These are phyloP conservation scores for Indicator indicator DNA, from an alignment of 2,113 vertebrate species.

Conservation along the genomic window DNA sequence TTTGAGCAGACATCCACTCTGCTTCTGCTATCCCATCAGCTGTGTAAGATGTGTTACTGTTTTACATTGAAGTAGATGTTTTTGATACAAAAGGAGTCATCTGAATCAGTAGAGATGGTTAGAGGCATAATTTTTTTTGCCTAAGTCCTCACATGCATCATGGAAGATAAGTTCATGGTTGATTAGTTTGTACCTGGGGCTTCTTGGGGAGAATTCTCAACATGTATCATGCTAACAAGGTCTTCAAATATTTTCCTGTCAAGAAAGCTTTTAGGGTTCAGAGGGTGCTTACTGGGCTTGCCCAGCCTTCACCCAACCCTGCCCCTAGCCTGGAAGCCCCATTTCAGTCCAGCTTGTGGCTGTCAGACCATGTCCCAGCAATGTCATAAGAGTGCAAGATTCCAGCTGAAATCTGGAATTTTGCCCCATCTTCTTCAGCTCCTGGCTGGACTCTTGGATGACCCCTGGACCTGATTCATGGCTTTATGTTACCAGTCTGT, in stretches of 20 bases:
- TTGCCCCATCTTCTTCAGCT: rapidly evolving
- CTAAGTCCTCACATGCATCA: background rate
- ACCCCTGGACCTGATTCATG: background rate
- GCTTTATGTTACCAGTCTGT: background rate
- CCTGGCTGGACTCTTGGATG: background rate
- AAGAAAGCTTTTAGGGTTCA: background rate
- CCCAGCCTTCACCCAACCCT: background rate
- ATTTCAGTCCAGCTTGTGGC: background rate
- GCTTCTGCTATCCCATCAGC: background rate
- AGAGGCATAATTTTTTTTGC: background rate
- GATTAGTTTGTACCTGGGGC: background rate
- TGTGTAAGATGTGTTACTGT: background rate
- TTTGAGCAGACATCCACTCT: background rate
- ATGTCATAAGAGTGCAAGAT: background rate
- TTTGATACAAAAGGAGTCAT: background rate
- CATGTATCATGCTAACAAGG: background rate
- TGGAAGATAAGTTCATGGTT: background rate
- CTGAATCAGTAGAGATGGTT: background rate
- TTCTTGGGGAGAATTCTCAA: background rate
- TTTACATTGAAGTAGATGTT: background rate
- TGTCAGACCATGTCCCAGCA: background rate
- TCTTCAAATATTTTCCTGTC: background rate
- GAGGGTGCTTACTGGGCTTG: background rate
- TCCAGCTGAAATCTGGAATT: background rate
- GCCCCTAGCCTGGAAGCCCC: background rate